These are phyloP conservation scores for Exephanes ischioxanthus DNA, from an alignment of 2,888 invertebrate genomes.

Conservation along the genomic window DNA sequence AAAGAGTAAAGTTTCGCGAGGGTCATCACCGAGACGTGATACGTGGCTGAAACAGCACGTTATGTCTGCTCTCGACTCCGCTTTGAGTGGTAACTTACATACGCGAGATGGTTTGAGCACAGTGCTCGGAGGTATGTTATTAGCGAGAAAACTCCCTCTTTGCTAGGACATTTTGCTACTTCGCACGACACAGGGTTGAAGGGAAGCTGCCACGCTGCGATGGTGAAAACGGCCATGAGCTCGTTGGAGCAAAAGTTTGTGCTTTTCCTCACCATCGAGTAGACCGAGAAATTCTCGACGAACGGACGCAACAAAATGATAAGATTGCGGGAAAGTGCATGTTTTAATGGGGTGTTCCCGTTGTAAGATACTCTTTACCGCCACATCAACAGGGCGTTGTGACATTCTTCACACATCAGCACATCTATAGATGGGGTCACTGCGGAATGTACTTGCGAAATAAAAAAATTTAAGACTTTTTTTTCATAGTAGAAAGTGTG, in stretches of 20 bases:
- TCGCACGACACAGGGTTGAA: background rate
- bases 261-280: too few species aligned
- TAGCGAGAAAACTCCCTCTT: background rate
- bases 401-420: background rate
- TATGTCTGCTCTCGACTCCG: constrained; percentile 48
- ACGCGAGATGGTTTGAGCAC: constrained; percentile 5
- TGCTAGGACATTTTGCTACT: background rate
- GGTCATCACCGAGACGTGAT: constrained; percentile 54
- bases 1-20: constrained; percentile 52
- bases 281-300: too few species aligned
- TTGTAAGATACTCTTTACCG: background rate
- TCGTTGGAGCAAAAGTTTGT: too few species aligned
- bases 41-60: constrained; percentile 30
- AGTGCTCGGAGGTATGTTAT: too few species aligned
- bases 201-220: background rate
- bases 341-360: too few species aligned
- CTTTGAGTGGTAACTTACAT: constrained; percentile 58
- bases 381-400: background rate
- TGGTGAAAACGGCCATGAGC: too few species aligned
- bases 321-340: too few species aligned
- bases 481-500: too few species aligned
- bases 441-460: too few species aligned
- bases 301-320: too few species aligned
- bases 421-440: too few species aligned
- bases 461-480: too few species aligned